Percentiles rank a stretch among this genome's conserved stretches.
Evolutionary conservation across 1,140 invertebrate genomes (phyloP).

Genomic region (Trichonephila clavata): DNA sequence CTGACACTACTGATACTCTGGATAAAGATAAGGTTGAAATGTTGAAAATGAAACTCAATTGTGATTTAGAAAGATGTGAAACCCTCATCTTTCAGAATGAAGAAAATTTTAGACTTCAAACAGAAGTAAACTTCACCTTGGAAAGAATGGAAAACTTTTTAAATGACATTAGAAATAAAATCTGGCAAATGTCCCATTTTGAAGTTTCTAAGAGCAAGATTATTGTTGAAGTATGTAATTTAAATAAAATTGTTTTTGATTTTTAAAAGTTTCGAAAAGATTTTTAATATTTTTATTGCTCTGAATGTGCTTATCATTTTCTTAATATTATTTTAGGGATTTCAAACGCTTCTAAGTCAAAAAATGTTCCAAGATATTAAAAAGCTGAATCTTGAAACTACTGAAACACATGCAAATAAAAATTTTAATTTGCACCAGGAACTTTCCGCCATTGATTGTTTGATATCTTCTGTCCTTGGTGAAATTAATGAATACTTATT

Average conservation of each 20-base stretch:
- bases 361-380: background rate
- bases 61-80: conserved; percentile 14
- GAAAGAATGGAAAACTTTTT: background rate
- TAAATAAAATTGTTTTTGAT: background rate
- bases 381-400: background rate
- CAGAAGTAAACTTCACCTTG: background rate
- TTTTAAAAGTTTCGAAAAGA: no score
- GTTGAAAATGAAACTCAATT: background rate
- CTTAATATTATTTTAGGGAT: background rate
- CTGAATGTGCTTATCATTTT: background rate
- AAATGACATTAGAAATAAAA: background rate
- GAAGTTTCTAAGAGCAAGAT: background rate
- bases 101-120: conserved; percentile 3
- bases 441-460: background rate
- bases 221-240: background rate
- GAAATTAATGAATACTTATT: background rate
- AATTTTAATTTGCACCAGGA: background rate
- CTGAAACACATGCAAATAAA: background rate
- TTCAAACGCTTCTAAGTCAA: background rate
- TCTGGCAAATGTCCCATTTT: background rate
- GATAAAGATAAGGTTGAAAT: background rate
- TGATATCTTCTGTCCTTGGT: background rate
- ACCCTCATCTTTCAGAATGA: background rate
- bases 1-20: background rate
- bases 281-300: no score